Percentiles rank a stretch among this genome's conserved stretches.
phyloP scores from a whole-genome alignment of 2,888 invertebrate species.

The Tetragonula carbonaria region DNA sequence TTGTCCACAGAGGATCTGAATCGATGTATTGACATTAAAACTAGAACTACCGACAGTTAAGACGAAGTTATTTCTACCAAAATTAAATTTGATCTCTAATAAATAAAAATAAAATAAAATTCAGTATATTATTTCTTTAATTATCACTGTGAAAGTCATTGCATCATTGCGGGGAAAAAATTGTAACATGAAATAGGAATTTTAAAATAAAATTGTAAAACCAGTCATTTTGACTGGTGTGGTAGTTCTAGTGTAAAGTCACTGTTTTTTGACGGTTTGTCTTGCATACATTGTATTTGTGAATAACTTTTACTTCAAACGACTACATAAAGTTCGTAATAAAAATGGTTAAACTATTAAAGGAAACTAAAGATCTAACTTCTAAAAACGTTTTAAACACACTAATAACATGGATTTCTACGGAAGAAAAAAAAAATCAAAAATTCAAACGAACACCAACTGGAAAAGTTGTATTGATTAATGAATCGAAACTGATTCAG shows the following conservation, averaged over 20 bases:
- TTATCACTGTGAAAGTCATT: no score
- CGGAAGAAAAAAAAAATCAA: slow-evolving; percentile 55
- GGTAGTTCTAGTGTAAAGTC: no score
- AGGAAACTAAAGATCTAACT: background rate
- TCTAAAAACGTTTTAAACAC: background rate
- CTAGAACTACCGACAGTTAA: no score
- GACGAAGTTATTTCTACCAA: no score
- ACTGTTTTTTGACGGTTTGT: background rate
- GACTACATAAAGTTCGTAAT: background rate
- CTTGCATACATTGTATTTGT: background rate
- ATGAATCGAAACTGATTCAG: slow-evolving; percentile 13
- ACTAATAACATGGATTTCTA: slow-evolving; percentile 39
- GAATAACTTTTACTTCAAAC: background rate
- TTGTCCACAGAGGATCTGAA: slow-evolving; percentile 5
- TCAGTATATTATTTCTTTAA: no score
- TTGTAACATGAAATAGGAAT: no score
- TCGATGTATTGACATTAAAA: no score
- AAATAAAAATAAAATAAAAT: no score
- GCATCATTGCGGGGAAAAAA: no score
- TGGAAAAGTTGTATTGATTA: slow-evolving; percentile 70
- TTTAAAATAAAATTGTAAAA: no score
- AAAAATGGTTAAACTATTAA: slow-evolving; percentile 50
- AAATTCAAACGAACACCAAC: slow-evolving; percentile 72
- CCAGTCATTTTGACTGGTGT: no score
- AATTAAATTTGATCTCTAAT: no score